These are phyloP conservation scores for Protobothrops flavoviridis DNA, from an alignment of 2,113 vertebrate genomes.

Conservation along the genomic window DNA sequence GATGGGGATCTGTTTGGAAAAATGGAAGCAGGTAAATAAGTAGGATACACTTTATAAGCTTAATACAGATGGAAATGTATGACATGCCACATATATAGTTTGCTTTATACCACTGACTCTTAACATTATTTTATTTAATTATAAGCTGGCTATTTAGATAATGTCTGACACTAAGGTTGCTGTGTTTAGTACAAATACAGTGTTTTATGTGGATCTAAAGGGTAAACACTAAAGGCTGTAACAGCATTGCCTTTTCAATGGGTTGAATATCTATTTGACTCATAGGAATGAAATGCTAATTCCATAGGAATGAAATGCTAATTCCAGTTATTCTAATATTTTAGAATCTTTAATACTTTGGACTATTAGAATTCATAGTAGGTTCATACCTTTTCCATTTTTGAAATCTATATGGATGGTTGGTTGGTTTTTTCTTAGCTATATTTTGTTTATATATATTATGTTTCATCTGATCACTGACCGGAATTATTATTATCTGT, in stretches of 20 bases:
- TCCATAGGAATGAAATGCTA: neutral
- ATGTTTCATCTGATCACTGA: neutral
- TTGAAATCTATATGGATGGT: neutral
- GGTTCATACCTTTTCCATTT: neutral
- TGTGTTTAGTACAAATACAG: neutral
- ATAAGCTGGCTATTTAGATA: neutral
- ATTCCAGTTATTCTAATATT: neutral
- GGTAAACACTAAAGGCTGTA: neutral
- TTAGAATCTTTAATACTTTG: neutral
- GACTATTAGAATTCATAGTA: neutral
- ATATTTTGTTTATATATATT: neutral
- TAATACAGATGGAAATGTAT: no score
- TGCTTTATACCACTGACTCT: neutral
- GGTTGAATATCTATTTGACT: neutral
- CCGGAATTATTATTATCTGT: neutral
- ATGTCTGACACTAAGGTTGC: neutral
- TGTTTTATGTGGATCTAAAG: neutral
- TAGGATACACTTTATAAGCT: neutral
- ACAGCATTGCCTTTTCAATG: neutral
- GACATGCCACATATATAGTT: neutral
- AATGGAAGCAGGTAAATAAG: neutral
- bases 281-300: neutral
- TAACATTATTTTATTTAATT: neutral
- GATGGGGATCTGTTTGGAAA: neutral
- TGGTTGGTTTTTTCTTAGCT: neutral